Conservation (phyloP, 2,797 vertebrate species). For the Paguma larvata region DNA sequence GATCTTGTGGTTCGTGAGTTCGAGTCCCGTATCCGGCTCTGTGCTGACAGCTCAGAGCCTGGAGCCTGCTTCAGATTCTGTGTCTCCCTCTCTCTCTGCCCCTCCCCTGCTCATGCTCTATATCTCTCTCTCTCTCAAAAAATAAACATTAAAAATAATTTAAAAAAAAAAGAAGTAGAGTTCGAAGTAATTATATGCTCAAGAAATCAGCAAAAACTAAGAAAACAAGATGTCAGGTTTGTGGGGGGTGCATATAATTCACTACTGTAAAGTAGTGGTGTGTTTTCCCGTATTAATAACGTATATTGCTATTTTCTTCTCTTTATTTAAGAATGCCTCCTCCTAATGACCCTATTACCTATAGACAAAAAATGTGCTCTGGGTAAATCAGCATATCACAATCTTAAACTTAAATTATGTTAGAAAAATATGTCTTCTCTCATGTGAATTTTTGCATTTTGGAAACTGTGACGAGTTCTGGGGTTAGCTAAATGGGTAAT, state of each 20-base stretch:
- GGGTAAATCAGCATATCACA: not conserved
- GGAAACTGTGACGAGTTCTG: not conserved
- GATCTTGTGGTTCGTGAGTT: no score
- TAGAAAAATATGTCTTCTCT: not conserved
- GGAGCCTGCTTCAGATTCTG: no score
- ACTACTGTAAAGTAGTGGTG: not conserved
- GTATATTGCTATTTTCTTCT: not conserved
- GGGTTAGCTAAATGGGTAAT: conserved; percentile 12
- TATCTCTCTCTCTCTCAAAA: no score
- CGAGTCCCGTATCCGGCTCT: no score
- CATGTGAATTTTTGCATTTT: not conserved
- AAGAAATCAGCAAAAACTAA: conserved; percentile 11
- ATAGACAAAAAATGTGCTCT: not conserved
- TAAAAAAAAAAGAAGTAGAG: not conserved
- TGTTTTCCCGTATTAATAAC: not conserved
- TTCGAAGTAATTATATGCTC: not conserved
- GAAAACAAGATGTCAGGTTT: not conserved
- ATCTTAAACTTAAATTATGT: conserved; percentile 4
- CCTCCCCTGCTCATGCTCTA: no score
- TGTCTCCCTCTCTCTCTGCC: no score
- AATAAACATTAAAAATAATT: no score
- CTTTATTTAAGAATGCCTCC: not conserved
- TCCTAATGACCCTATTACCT: not conserved
- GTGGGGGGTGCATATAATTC: not conserved
- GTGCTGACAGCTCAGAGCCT: no score